A percentile compares a stretch with the other conserved stretches of the same genome.
phyloP scores from a whole-genome alignment of 1,140 invertebrate genomes.

The Drosophila eugracilis region DNA sequence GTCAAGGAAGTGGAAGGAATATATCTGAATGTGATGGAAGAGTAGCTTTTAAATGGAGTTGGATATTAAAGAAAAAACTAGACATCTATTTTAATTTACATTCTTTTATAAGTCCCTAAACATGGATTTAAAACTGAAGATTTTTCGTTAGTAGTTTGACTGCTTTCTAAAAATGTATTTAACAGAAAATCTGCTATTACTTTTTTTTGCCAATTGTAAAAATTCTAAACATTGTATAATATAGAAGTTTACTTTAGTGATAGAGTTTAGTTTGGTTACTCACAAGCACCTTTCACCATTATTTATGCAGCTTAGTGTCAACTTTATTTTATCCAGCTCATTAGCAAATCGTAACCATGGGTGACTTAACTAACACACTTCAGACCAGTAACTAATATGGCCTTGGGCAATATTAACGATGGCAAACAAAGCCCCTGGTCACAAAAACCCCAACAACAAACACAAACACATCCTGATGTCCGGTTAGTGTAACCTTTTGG shows the following conservation, averaged over 20 bases:
- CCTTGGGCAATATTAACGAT: slow-evolving; percentile 51
- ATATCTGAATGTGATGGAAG: neutral
- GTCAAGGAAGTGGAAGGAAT: slow-evolving; percentile 8
- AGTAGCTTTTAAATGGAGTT: neutral
- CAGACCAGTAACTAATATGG: slow-evolving; percentile 30
- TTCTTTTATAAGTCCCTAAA: too few species aligned
- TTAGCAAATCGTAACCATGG: slow-evolving; percentile 51
- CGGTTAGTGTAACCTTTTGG: slow-evolving; percentile 57
- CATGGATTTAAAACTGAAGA: too few species aligned
- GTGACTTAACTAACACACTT: slow-evolving; percentile 45
- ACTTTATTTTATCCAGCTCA: slow-evolving; percentile 22
- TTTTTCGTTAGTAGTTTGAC: too few species aligned
- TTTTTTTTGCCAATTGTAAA: too few species aligned
- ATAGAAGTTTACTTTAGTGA: neutral
- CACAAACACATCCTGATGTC: slow-evolving; percentile 29
- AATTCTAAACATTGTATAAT: too few species aligned
- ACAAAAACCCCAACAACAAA: slow-evolving; percentile 7
- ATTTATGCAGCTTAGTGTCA: slow-evolving; percentile 7
- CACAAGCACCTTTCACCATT: neutral
- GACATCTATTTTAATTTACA: too few species aligned
- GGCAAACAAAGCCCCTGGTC: slow-evolving; percentile 15
- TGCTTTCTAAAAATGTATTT: too few species aligned
- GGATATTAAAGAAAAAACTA: too few species aligned
- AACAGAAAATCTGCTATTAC: too few species aligned
- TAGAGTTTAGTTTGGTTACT: neutral